Percentiles rank a stretch among this genome's conserved stretches.
Evolutionary conservation across 2,888 invertebrate genomes (phyloP).

Genomic region (Agrenia bidenticulata): DNA sequence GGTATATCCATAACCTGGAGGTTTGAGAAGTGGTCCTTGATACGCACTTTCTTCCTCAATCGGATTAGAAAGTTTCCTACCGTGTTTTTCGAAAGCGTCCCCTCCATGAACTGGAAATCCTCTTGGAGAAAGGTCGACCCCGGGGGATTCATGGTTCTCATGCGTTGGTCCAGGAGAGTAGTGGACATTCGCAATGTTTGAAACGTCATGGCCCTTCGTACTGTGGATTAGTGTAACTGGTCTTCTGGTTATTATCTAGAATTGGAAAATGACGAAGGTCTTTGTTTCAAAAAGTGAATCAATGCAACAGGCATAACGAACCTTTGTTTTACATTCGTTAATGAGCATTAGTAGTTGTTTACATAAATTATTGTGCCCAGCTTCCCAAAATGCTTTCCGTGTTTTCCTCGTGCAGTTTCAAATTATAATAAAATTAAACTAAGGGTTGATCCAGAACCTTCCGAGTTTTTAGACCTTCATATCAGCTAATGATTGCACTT

Average conservation of each 20-base stretch:
- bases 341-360: too few species aligned
- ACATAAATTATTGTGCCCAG: too few species aligned
- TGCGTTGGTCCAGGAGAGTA: conserved; percentile 49
- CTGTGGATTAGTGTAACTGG: conserved; percentile 50
- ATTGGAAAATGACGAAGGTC: conserved; percentile 7
- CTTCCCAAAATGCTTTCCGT: too few species aligned
- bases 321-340: too few species aligned
- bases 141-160: conserved; percentile 44
- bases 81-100: conserved; percentile 12
- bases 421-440: too few species aligned
- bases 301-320: too few species aligned
- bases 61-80: conserved; percentile 2
- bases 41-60: conserved; percentile 23
- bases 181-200: conserved; percentile 50
- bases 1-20: conserved; percentile 49
- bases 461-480: too few species aligned
- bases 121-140: conserved; percentile 47
- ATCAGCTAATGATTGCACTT: too few species aligned
- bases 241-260: conserved; percentile 47
- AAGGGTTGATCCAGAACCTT: too few species aligned
- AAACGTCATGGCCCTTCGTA: conserved; percentile 49
- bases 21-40: conserved; percentile 43
- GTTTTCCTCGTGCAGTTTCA: too few species aligned
- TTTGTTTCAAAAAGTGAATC: background rate
- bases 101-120: conserved; percentile 30